phyloP scores from a whole-genome alignment of 2,888 invertebrate genomes.

The Parelbella ahira region DNA sequence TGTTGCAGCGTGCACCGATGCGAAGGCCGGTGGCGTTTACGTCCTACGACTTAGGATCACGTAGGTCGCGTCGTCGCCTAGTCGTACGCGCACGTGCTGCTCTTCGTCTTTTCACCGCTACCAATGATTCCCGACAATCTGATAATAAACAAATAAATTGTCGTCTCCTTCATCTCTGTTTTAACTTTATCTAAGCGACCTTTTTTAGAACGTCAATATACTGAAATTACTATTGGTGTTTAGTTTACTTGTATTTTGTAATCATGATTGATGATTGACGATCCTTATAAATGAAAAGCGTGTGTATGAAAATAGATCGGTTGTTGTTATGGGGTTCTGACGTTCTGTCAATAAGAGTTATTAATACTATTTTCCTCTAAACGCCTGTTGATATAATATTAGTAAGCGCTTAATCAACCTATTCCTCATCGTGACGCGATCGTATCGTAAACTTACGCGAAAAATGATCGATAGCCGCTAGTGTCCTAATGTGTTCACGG shows the following conservation, averaged over 20 bases:
- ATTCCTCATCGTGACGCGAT: conserved; percentile 33
- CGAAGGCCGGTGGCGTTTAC: too few species aligned
- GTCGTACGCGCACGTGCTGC: background rate
- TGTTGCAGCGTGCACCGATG: conserved; percentile 34
- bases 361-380: conserved; percentile 4
- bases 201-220: too few species aligned
- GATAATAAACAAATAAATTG: background rate
- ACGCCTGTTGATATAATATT: conserved; percentile 1
- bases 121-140: background rate
- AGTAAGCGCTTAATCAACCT: conserved; percentile 22
- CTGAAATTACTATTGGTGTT: too few species aligned
- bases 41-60: too few species aligned
- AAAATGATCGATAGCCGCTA: conserved; percentile 41
- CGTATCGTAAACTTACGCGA: conserved; percentile 37
- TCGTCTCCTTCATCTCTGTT: background rate
- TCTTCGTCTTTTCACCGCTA: background rate
- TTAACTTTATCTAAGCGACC: background rate
- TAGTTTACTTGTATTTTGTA: background rate
- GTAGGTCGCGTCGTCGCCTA: too few species aligned
- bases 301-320: background rate
- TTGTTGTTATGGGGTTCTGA: background rate
- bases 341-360: conserved; percentile 1
- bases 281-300: background rate
- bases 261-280: background rate
- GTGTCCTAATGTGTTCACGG: conserved; percentile 38